phyloP scores from a whole-genome alignment of 2,113 vertebrate species.

The Vulpes ferrilata region DNA sequence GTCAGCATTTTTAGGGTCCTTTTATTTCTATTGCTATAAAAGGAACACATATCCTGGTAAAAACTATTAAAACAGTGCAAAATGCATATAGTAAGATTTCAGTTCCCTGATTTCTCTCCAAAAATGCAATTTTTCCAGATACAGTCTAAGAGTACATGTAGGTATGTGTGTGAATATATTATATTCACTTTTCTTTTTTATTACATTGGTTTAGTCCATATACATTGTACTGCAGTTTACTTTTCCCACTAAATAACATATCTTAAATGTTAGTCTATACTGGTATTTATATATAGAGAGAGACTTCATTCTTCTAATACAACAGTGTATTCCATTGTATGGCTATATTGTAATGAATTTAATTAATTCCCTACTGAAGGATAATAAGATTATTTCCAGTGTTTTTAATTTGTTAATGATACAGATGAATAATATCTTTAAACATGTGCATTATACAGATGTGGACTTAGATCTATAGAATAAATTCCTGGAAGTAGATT shows the following conservation, averaged over 20 bases:
- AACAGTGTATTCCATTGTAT: not conserved
- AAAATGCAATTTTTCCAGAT: slow-evolving; percentile 6
- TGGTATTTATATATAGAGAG: not conserved
- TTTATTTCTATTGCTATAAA: slow-evolving; percentile 57
- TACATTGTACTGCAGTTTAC: not conserved
- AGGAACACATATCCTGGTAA: not conserved
- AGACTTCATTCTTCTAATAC: not conserved
- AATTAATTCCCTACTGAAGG: slow-evolving; percentile 63
- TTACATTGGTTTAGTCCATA: not conserved
- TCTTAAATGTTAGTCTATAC: slow-evolving; percentile 4
- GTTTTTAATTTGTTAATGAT: slow-evolving; percentile 46
- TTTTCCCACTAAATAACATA: slow-evolving; percentile 20
- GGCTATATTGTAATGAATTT: not conserved
- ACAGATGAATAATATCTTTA: not conserved
- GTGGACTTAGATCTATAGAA: not conserved
- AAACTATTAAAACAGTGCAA: slow-evolving; percentile 41
- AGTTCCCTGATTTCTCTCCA: slow-evolving; percentile 21
- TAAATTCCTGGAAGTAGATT: slow-evolving; percentile 7
- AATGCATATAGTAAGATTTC: slow-evolving; percentile 14
- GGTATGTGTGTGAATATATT: not conserved
- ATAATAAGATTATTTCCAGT: not conserved
- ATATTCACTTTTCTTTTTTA: slow-evolving; percentile 21
- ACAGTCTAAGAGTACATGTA: not conserved
- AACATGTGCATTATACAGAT: not conserved
- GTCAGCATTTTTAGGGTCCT: slow-evolving; percentile 6